phyloP scores from a whole-genome alignment of 2,797 vertebrate genomes.

The Enteromius unitaeniatus region DNA sequence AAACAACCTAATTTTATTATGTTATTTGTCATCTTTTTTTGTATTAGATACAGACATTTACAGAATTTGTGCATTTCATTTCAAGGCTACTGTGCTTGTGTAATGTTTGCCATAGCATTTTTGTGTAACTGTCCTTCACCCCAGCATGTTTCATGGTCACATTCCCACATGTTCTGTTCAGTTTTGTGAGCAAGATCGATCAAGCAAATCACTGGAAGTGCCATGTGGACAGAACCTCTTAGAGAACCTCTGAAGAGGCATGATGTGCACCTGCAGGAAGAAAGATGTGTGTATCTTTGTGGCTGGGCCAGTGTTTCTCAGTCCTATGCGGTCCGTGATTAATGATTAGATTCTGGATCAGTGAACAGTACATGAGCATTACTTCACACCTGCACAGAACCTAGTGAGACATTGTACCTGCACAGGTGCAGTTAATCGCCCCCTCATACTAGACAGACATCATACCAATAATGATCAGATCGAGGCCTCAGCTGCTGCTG shows the following conservation, averaged over 20 bases:
- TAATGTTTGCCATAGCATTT: neutral
- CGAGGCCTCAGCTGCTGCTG: conserved; percentile 8
- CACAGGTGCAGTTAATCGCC: conserved; percentile 41
- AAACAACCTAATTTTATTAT: neutral
- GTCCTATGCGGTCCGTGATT: conserved; percentile 33
- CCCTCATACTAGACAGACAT: neutral
- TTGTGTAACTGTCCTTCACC: conserved; percentile 5
- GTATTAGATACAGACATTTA: neutral
- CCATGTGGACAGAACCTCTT: neutral
- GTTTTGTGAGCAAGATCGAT: conserved; percentile 2
- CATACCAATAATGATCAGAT: conserved; percentile 8
- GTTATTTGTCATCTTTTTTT: neutral
- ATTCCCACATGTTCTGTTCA: neutral
- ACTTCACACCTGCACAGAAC: conserved; percentile 41
- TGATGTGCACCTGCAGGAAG: conserved; percentile 13
- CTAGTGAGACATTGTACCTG: conserved; percentile 3
- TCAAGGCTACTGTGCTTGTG: neutral
- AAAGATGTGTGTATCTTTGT: conserved; percentile 2
- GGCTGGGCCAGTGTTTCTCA: conserved; percentile 10
- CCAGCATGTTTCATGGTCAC: neutral
- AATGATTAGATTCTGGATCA: conserved; percentile 33
- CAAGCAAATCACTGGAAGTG: neutral
- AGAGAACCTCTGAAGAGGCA: conserved; percentile 1
- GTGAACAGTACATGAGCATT: conserved; percentile 18
- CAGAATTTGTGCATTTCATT: neutral